Evolutionary conservation across 2,113 vertebrate genomes (phyloP).

Genomic region (Entelurus aequoreus): DNA sequence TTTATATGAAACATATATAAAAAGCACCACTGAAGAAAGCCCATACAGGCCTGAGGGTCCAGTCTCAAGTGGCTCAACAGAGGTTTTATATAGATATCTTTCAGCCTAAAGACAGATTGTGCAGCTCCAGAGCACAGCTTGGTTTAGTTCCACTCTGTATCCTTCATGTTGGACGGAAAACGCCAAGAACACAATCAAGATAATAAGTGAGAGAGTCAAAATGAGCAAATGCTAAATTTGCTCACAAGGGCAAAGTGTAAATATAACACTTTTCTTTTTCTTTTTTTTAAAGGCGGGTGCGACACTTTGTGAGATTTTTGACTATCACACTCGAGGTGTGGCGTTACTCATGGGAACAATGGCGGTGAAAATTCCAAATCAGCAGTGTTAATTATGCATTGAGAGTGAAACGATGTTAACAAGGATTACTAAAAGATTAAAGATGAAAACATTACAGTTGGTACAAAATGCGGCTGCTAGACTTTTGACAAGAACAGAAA

Average conservation of each 20-base stretch:
- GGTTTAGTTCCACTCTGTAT: not conserved
- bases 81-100: conserved; percentile 22
- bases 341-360: conserved; percentile 21
- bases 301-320: conserved; percentile 29
- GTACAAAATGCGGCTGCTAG: no score
- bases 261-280: not conserved
- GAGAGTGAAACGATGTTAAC: not conserved
- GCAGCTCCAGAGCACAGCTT: conserved; percentile 3
- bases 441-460: no score
- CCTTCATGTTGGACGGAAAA: not conserved
- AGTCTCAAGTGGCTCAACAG: conserved; percentile 28
- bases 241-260: not conserved
- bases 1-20: conserved; percentile 28
- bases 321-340: conserved; percentile 41
- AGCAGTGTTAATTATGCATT: conserved; percentile 3
- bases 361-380: conserved; percentile 5
- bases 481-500: no score
- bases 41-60: conserved; percentile 8
- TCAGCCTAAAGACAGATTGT: conserved; percentile 16
- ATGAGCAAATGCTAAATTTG: not conserved
- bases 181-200: not conserved
- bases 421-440: no score
- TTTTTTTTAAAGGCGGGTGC: not conserved
- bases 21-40: conserved; percentile 8
- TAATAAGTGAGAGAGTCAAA: not conserved